Percentiles rank a stretch among this genome's conserved stretches.
phyloP scores from a whole-genome alignment of 1,140 invertebrate genomes.

The Zelostemma sp. region DNA sequence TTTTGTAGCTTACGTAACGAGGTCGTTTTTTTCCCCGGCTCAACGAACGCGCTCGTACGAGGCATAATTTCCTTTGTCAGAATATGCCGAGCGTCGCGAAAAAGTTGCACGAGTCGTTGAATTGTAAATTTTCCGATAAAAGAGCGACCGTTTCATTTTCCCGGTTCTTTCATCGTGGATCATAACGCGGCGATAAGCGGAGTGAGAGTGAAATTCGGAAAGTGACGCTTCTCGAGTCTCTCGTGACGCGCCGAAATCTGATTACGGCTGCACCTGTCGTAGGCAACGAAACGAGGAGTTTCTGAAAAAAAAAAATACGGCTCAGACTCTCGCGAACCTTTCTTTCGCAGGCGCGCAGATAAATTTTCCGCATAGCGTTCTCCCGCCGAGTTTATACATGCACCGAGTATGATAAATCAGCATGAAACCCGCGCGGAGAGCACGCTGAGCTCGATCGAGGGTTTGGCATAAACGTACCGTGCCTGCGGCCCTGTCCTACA shows the following conservation, averaged over 20 bases:
- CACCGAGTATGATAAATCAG: slow-evolving; percentile 46
- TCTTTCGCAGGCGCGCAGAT: slow-evolving; percentile 43
- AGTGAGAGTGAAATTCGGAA: background rate
- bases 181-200: background rate
- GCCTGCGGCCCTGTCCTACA: slow-evolving; percentile 30
- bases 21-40: too few species aligned
- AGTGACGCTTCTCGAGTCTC: background rate
- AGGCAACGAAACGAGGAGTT: background rate
- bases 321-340: slow-evolving; percentile 15
- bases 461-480: slow-evolving; percentile 35
- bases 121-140: too few species aligned
- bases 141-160: too few species aligned
- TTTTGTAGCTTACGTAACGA: too few species aligned
- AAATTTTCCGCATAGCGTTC: slow-evolving; percentile 45
- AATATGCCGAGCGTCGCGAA: too few species aligned
- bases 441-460: slow-evolving; percentile 33
- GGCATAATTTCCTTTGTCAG: too few species aligned
- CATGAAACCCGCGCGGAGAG: slow-evolving; percentile 36
- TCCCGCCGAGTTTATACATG: slow-evolving; percentile 36
- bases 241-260: slow-evolving; percentile 31
- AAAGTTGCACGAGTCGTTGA: too few species aligned
- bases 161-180: background rate
- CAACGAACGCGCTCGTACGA: too few species aligned
- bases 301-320: too few species aligned
- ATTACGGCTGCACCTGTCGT: slow-evolving; percentile 29